phyloP scores from a whole-genome alignment of 2,888 invertebrate species.

The Uloborus plumipes region DNA sequence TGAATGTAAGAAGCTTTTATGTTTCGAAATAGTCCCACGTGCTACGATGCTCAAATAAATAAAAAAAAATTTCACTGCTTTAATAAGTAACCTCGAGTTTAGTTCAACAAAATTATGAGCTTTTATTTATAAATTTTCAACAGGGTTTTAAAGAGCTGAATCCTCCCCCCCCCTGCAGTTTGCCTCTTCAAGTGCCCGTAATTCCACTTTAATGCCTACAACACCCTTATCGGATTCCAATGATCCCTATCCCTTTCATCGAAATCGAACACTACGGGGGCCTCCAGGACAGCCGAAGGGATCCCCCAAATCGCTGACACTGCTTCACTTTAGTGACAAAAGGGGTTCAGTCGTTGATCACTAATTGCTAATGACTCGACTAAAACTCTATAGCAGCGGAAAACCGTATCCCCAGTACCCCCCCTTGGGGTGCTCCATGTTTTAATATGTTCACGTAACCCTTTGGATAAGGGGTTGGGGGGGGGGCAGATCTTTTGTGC shows the following conservation, averaged over 20 bases:
- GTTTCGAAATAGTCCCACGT: no score
- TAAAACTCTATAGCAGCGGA: slow-evolving; percentile 54
- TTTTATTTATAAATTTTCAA: no score
- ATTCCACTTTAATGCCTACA: no score
- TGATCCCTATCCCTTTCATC: background rate
- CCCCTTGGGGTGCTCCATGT: slow-evolving; percentile 9
- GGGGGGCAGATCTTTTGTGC: background rate
- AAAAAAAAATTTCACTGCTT: no score
- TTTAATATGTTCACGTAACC: slow-evolving; percentile 58
- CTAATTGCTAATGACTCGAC: slow-evolving; percentile 63
- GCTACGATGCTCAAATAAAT: no score
- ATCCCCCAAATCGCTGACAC: background rate
- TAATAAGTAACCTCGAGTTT: no score
- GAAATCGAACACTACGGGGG: background rate
- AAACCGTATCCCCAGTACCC: slow-evolving; percentile 34
- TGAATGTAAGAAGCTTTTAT: no score
- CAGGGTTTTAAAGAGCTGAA: no score
- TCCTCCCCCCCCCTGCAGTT: no score
- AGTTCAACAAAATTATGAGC: no score
- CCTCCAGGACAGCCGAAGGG: background rate
- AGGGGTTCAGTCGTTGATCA: slow-evolving; percentile 43
- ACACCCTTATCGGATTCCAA: background rate
- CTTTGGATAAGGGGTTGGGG: slow-evolving; percentile 27
- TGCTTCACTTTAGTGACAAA: slow-evolving; percentile 24
- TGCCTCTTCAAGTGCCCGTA: no score